Percentiles rank a stretch among this genome's conserved stretches.
Evolutionary conservation across 1,140 invertebrate genomes (phyloP).

Genomic region (Drosophila lacertosa): DNA sequence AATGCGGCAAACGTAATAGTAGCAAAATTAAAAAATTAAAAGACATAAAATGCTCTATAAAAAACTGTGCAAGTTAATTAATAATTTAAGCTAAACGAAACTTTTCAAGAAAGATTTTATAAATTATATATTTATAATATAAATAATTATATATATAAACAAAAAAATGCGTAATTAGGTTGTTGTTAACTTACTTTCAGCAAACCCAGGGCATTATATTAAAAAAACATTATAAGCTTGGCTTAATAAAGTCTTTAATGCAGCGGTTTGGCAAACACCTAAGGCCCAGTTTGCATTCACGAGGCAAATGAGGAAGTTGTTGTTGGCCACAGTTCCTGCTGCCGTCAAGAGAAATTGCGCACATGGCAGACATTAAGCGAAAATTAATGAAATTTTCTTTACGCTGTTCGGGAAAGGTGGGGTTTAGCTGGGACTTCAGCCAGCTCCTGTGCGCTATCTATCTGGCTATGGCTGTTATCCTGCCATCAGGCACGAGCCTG

Average conservation of each 20-base stretch:
- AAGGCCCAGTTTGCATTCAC: constrained; percentile 45
- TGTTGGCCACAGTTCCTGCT: neutral
- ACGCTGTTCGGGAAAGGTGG: constrained; percentile 32
- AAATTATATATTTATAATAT: too few relatives aligned
- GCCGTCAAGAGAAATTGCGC: constrained; percentile 66
- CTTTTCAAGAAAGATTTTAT: too few relatives aligned
- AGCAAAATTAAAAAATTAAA: too few relatives aligned
- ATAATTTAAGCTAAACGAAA: too few relatives aligned
- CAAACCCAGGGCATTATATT: too few relatives aligned
- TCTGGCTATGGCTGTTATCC: constrained; percentile 57
- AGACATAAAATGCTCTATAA: too few relatives aligned
- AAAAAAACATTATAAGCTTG: neutral
- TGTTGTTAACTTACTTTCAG: too few relatives aligned
- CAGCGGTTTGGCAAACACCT: neutral
- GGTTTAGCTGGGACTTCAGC: constrained; percentile 20
- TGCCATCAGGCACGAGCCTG: constrained; percentile 69
- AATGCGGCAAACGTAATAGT: neutral
- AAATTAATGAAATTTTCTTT: constrained; percentile 75
- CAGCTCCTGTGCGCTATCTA: constrained; percentile 20
- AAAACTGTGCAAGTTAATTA: too few relatives aligned
- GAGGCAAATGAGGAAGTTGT: constrained; percentile 2
- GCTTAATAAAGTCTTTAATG: constrained; percentile 9
- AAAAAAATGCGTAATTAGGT: too few relatives aligned
- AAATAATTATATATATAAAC: too few relatives aligned
- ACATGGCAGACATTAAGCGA: constrained; percentile 77